Percentiles rank a stretch among this genome's conserved stretches.
phyloP scores from a whole-genome alignment of 2,888 invertebrate species.

The Lampropteryx suffumata region DNA sequence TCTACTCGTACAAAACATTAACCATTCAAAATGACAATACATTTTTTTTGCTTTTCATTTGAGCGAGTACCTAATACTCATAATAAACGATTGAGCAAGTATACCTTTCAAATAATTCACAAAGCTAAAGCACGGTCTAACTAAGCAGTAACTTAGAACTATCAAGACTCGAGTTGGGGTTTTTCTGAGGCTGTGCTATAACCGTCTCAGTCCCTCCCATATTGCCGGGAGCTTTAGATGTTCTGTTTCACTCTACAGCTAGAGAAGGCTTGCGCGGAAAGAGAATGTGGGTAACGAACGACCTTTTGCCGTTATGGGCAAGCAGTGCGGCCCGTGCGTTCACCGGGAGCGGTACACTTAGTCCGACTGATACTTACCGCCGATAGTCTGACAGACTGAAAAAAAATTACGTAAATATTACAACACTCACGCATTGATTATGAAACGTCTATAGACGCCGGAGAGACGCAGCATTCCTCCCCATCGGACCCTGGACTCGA shows the following conservation, averaged over 20 bases:
- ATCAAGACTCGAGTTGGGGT: slow-evolving; percentile 79
- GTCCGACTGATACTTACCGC: slow-evolving; percentile 48
- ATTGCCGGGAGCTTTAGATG: slow-evolving; percentile 41
- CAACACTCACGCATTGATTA: slow-evolving; percentile 76
- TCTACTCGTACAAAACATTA: slow-evolving; percentile 43
- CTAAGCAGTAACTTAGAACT: slow-evolving; percentile 64
- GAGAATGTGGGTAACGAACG: slow-evolving; percentile 83
- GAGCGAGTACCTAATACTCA: no score
- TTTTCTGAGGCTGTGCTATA: slow-evolving; percentile 70
- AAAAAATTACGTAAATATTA: slow-evolving; percentile 82
- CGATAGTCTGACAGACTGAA: slow-evolving; percentile 69
- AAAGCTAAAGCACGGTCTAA: slow-evolving; percentile 73
- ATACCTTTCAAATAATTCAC: slow-evolving; percentile 78
- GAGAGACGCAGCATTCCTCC: slow-evolving; percentile 47
- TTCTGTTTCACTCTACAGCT: slow-evolving; percentile 66
- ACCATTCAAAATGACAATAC: slow-evolving; percentile 52
- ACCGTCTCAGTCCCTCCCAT: slow-evolving; percentile 53
- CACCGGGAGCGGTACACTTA: slow-evolving; percentile 66
- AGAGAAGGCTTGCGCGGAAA: slow-evolving; percentile 82
- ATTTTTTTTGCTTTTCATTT: slow-evolving; percentile 60
- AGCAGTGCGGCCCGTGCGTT: slow-evolving; percentile 81
- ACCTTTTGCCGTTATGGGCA: slow-evolving; percentile 80
- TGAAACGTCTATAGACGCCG: slow-evolving; percentile 62
- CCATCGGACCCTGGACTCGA: slow-evolving; percentile 42
- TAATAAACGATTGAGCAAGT: slow-evolving; percentile 66